Conservation (phyloP, 1,140 invertebrate species). For the Battus philenor region DNA sequence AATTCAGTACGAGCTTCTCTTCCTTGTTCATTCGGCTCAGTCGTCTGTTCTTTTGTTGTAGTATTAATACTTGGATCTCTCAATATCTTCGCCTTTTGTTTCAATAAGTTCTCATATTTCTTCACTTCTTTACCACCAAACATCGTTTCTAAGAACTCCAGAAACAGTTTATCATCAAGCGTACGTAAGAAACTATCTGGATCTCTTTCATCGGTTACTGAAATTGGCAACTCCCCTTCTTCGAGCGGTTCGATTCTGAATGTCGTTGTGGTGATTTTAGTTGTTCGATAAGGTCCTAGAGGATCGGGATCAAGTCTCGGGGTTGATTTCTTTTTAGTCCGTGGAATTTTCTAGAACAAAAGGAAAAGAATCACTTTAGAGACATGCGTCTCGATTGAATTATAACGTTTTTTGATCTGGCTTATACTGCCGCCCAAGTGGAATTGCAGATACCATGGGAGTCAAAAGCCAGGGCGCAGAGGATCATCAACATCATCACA, state of each 20-base stretch:
- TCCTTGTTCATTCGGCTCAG: too few relatives aligned
- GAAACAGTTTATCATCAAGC: slow-evolving; percentile 31
- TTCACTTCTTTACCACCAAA: slow-evolving; percentile 35
- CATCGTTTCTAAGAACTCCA: slow-evolving; percentile 40
- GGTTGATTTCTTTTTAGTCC: slow-evolving; percentile 27
- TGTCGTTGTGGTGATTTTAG: slow-evolving; percentile 18
- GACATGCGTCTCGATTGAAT: slow-evolving; percentile 1
- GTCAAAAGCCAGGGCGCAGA: too few relatives aligned
- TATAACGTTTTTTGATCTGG: background rate
- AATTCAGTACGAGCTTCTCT: too few relatives aligned
- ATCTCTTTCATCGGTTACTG: slow-evolving; percentile 18
- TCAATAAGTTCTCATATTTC: slow-evolving; percentile 26
- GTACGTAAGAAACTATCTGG: slow-evolving; percentile 24
- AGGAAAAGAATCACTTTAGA: too few relatives aligned
- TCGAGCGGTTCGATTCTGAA: slow-evolving; percentile 32
- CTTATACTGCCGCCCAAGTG: too few relatives aligned
- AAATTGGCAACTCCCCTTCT: slow-evolving; percentile 20
- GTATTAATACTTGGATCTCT: too few relatives aligned
- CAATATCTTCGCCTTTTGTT: too few relatives aligned
- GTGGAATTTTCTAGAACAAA: slow-evolving; percentile 29
- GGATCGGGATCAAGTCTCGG: slow-evolving; percentile 16
- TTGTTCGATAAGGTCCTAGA: slow-evolving; percentile 2
- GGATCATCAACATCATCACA: too few relatives aligned
- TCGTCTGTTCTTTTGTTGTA: too few relatives aligned
- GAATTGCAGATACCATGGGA: background rate